Percentiles rank a stretch among this genome's conserved stretches.
These are phyloP conservation scores for Scaptomyza tumidula DNA, from an alignment of 2,888 invertebrate genomes.

Conservation along the genomic window DNA sequence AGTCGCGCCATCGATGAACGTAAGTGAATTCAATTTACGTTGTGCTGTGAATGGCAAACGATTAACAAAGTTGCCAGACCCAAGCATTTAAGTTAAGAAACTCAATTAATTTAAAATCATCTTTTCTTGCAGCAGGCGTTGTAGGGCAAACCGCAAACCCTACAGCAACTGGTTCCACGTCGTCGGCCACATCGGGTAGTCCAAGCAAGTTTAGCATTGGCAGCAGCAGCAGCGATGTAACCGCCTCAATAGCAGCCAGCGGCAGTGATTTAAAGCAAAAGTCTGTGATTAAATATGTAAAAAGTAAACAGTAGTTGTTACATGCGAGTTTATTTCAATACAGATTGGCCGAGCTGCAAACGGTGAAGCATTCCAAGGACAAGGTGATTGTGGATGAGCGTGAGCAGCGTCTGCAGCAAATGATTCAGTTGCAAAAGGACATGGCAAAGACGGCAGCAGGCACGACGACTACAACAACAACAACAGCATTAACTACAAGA, in stretches of 20 bases:
- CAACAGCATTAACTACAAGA: constrained; percentile 1
- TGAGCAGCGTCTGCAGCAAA: constrained; percentile 90
- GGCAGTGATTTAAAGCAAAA: constrained; percentile 81
- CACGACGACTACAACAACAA: background rate
- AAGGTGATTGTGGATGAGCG: constrained; percentile 91
- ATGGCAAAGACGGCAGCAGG: constrained; percentile 88
- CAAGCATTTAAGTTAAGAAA: too few relatives aligned
- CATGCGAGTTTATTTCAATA: background rate
- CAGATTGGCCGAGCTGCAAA: constrained; percentile 88
- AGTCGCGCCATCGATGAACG: constrained; percentile 62
- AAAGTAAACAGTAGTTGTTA: background rate
- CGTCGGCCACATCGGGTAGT: constrained; percentile 34
- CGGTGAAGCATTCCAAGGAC: constrained; percentile 90
- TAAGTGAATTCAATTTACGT: constrained; percentile 43
- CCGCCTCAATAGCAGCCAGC: constrained; percentile 39
- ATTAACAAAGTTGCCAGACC: background rate
- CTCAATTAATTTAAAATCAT: background rate
- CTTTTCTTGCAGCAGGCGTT: constrained; percentile 20
- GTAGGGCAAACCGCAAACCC: constrained; percentile 9
- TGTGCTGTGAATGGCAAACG: background rate
- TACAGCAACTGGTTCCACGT: constrained; percentile 12
- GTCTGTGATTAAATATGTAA: constrained; percentile 53
- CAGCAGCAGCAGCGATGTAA: constrained; percentile 37
- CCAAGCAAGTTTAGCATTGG: constrained; percentile 41
- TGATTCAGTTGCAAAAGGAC: constrained; percentile 90